These are phyloP conservation scores for Anarhynchus alexandrinus DNA, from an alignment of 2,113 vertebrate genomes.

Conservation along the genomic window DNA sequence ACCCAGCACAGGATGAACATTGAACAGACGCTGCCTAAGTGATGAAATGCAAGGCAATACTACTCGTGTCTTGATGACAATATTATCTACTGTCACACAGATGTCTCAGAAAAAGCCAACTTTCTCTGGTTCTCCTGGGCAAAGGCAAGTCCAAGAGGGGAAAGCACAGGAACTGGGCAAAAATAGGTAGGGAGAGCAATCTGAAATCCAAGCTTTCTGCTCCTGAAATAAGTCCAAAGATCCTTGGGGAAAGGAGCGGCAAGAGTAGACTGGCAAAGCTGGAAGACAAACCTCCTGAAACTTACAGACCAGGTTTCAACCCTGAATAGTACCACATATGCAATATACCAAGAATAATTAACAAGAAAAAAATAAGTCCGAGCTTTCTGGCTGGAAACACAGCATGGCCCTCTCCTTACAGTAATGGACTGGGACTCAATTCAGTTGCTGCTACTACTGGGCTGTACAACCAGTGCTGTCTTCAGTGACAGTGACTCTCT, in stretches of 20 bases:
- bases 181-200: background rate
- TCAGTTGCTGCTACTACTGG: background rate
- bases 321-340: background rate
- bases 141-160: background rate
- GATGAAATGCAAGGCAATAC: slow-evolving; percentile 6
- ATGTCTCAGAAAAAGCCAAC: slow-evolving; percentile 14
- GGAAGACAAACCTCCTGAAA: background rate
- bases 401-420: background rate
- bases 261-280: background rate
- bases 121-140: background rate
- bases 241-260: background rate
- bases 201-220: background rate
- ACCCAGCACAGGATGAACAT: background rate
- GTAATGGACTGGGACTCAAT: background rate
- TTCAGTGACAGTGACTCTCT: background rate
- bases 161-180: background rate
- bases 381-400: background rate
- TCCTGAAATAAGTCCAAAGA: background rate
- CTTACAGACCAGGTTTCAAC: background rate
- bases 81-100: slow-evolving; percentile 22
- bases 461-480: background rate
- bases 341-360: background rate
- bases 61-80: slow-evolving; percentile 10
- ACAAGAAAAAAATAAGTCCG: background rate
- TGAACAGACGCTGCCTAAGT: background rate